These are phyloP conservation scores for Phytoseiulus persimilis DNA, from an alignment of 2,888 invertebrate genomes.

Conservation along the genomic window DNA sequence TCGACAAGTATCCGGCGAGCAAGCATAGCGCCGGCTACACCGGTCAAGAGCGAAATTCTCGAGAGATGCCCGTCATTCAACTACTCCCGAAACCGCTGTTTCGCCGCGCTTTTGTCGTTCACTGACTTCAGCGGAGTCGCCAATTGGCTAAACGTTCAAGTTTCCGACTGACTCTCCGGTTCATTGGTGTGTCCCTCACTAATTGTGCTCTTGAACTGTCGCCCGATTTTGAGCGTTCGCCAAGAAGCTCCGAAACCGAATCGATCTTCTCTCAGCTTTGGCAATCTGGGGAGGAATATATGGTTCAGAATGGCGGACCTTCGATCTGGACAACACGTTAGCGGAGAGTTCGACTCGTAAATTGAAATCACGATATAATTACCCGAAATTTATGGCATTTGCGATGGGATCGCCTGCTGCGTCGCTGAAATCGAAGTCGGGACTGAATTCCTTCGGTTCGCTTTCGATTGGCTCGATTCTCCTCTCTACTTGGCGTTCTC, in stretches of 20 bases:
- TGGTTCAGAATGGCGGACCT: background rate
- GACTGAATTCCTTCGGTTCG: background rate
- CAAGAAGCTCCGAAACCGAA: background rate
- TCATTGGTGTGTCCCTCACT: background rate
- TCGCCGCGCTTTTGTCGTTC: too few relatives aligned
- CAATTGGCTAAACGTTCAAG: too few relatives aligned
- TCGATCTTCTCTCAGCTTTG: background rate
- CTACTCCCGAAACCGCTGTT: background rate
- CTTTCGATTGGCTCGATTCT: background rate
- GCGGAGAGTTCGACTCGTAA: background rate
- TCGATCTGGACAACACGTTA: background rate
- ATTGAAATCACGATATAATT: background rate
- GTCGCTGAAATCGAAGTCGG: background rate
- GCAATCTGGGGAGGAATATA: background rate
- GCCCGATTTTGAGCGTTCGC: background rate
- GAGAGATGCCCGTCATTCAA: background rate
- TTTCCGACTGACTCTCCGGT: background rate
- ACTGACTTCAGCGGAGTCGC: too few relatives aligned
- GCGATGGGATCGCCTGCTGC: background rate
- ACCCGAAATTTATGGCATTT: background rate
- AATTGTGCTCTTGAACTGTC: background rate
- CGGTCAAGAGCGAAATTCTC: background rate
- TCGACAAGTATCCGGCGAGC: background rate
- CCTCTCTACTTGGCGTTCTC: background rate
- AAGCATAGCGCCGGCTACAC: background rate